Percentiles rank a stretch among this genome's conserved stretches.
Conservation (phyloP, 2,888 invertebrate species). For the Tridacna crocea region DNA sequence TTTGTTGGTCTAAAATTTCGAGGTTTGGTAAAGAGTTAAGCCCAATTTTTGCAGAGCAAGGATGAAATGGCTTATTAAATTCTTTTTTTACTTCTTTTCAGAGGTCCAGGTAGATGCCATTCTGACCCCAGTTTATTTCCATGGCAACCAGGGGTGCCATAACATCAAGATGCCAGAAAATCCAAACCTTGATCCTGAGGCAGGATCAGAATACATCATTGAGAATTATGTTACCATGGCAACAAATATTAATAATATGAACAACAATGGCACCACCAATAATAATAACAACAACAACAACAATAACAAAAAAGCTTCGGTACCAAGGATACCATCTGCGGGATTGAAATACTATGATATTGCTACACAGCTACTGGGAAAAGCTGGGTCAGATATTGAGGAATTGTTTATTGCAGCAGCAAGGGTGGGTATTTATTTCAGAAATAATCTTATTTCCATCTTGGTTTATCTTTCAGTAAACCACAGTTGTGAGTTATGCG, state of each 20-base stretch:
- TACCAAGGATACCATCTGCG: conserved; percentile 56
- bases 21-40: background rate
- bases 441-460: background rate
- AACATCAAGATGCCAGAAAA: conserved; percentile 62
- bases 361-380: conserved; percentile 76
- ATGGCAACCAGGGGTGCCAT: conserved; percentile 49
- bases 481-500: no score
- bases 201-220: conserved; percentile 49
- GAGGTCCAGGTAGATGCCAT: conserved; percentile 36
- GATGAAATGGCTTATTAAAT: no score
- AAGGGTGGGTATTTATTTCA: conserved; percentile 66
- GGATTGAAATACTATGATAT: conserved; percentile 76
- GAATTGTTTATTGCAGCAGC: conserved; percentile 78
- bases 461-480: no score
- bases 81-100: conserved; percentile 26
- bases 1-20: background rate
- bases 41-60: background rate
- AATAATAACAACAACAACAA: conserved; percentile 31
- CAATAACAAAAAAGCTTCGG: conserved; percentile 38
- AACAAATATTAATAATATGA: conserved; percentile 34
- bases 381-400: conserved; percentile 75
- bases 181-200: conserved; percentile 59
- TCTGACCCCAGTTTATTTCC: conserved; percentile 33
- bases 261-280: conserved; percentile 28
- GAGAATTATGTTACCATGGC: conserved; percentile 55